phyloP scores from a whole-genome alignment of 2,797 vertebrate genomes.

The Peromyscus nudipes region DNA sequence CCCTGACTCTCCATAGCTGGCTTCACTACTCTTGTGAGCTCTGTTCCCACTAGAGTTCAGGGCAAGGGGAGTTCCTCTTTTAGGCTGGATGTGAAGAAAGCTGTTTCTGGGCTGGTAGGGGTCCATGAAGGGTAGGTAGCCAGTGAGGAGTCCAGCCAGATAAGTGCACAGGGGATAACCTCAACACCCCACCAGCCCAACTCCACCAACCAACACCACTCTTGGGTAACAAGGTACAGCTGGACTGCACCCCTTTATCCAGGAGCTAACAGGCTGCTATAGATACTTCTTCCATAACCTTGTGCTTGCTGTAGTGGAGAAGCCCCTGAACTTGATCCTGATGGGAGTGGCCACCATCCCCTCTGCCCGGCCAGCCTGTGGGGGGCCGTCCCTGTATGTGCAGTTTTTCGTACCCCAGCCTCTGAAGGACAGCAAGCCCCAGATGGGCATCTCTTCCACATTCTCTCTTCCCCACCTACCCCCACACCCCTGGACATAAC shows the following conservation, averaged over 20 bases:
- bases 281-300: neutral
- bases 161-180: neutral
- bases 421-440: neutral
- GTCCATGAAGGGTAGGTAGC: neutral
- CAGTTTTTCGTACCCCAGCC: neutral
- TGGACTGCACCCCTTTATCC: neutral
- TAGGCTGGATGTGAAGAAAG: neutral
- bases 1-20: neutral
- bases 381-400: neutral
- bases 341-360: too few relatives aligned
- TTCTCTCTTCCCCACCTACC: too few relatives aligned
- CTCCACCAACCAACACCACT: fast-evolving
- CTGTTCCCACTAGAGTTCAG: neutral
- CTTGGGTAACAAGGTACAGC: neutral
- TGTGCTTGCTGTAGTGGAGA: neutral
- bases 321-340: neutral
- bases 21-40: fast-evolving
- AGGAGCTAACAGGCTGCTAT: neutral
- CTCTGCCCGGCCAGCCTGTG: neutral
- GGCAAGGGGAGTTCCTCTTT: neutral
- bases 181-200: neutral
- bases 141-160: neutral
- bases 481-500: neutral
- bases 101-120: neutral
- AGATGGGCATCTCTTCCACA: neutral